Evolutionary conservation across 23 tunicate species (phyloP).

Genomic region (Trididemnum clinides): DNA sequence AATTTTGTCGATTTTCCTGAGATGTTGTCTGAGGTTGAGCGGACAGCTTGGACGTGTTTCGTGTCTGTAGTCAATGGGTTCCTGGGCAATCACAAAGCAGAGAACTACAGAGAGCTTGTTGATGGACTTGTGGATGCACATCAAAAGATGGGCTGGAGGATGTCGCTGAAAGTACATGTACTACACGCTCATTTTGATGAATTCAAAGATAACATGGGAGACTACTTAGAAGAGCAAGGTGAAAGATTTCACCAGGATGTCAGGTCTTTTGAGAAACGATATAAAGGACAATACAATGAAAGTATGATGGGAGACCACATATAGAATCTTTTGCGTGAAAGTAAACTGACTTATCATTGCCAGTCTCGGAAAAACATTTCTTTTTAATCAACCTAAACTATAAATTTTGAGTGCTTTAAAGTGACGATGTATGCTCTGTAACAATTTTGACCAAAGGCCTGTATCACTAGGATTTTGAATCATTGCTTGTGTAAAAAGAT

Average conservation of each 20-base stretch:
- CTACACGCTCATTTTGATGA: conserved; percentile 39
- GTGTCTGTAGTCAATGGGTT: conserved; percentile 34
- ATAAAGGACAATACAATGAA: conserved; percentile 29
- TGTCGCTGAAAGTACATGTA: conserved; percentile 31
- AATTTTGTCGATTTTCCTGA: conserved; percentile 22
- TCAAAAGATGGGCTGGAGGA: conserved; percentile 34
- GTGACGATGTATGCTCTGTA: conserved; percentile 12
- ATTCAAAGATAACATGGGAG: no score
- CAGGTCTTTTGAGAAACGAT: background rate
- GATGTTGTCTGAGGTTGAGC: conserved; percentile 30
- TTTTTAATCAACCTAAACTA: conserved; percentile 8
- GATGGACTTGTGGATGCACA: conserved; percentile 42
- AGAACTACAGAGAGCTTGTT: conserved; percentile 26
- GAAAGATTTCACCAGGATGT: no score
- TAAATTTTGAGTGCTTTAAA: conserved; percentile 18
- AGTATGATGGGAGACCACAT: no score
- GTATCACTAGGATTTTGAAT: no score
- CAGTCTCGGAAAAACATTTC: conserved; percentile 27
- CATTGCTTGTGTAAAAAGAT: no score
- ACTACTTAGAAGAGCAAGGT: conserved; percentile 31
- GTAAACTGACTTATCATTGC: no score
- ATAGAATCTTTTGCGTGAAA: no score
- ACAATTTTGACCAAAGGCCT: conserved; percentile 18
- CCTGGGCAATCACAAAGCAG: conserved; percentile 42
- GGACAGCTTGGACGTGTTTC: conserved; percentile 40